These are phyloP conservation scores for Varanus komodoensis DNA, from an alignment of 2,113 vertebrate genomes.

Conservation along the genomic window DNA sequence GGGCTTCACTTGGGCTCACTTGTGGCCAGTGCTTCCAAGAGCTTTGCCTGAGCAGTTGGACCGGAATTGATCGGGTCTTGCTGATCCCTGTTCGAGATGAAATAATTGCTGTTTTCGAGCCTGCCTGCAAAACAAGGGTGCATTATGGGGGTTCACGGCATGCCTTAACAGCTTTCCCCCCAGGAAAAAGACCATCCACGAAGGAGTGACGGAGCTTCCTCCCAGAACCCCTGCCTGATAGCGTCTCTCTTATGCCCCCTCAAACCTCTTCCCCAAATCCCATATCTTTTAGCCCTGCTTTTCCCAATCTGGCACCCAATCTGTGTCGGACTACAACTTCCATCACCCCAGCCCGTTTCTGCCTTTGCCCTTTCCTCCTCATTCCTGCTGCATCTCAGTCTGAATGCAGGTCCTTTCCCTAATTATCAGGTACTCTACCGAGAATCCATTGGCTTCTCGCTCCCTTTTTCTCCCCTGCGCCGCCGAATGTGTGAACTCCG, in stretches of 20 bases:
- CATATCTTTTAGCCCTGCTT: not conserved
- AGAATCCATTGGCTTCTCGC: not conserved
- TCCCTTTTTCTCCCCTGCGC: conserved; percentile 20
- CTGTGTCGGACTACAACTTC: not conserved
- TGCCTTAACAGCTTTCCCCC: not conserved
- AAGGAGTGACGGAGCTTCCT: not conserved
- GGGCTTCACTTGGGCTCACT: not conserved
- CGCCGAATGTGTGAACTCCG: no score
- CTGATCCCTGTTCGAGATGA: not conserved
- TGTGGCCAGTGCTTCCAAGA: not conserved
- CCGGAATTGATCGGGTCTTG: not conserved
- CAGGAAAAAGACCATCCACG: not conserved
- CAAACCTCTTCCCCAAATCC: fast-evolving
- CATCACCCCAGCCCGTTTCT: no score
- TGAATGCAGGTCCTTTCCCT: no score
- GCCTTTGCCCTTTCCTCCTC: not conserved
- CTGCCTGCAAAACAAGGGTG: no score
- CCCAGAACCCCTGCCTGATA: not conserved
- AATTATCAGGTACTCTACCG: conserved; percentile 12
- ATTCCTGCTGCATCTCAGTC: conserved; percentile 10
- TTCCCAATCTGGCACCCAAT: not conserved
- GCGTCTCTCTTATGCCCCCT: not conserved
- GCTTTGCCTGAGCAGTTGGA: not conserved
- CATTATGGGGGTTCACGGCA: no score
- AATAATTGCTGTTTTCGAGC: not conserved